Evolutionary conservation across 2,888 invertebrate genomes (phyloP).

Genomic region (Junonia oenone): DNA sequence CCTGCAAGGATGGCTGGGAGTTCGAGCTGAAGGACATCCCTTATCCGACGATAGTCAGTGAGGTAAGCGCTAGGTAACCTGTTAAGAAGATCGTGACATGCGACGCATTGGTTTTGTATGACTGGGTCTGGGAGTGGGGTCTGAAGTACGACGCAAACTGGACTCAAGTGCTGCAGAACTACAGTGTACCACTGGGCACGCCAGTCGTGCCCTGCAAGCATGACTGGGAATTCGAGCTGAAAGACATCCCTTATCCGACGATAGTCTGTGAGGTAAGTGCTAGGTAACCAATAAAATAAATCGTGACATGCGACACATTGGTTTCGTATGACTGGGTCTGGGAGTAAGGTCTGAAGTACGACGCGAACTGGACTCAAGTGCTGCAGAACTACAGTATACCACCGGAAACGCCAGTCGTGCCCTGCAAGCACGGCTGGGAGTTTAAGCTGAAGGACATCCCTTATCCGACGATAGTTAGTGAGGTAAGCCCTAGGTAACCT

Average conservation of each 20-base stretch:
- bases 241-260: slow-evolving; percentile 65
- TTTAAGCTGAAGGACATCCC: slow-evolving; percentile 65
- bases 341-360: slow-evolving; percentile 40
- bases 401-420: slow-evolving; percentile 42
- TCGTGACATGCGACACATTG: no score
- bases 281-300: no score
- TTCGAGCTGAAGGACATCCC: slow-evolving; percentile 65
- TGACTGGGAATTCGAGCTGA: slow-evolving; percentile 67
- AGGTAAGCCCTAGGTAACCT: slow-evolving; percentile 41
- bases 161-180: slow-evolving; percentile 52
- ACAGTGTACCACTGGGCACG: slow-evolving; percentile 45
- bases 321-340: no score
- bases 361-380: slow-evolving; percentile 64
- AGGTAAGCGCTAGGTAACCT: slow-evolving; percentile 41
- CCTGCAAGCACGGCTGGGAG: slow-evolving; percentile 63
- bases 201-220: slow-evolving; percentile 48
- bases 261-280: slow-evolving; percentile 59
- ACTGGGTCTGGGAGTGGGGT: no score
- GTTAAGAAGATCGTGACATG: no score
- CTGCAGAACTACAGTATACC: slow-evolving; percentile 47
- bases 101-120: no score
- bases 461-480: slow-evolving; percentile 62
- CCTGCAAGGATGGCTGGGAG: slow-evolving; percentile 63
- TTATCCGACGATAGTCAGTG: slow-evolving; percentile 62
- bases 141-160: slow-evolving; percentile 58